phyloP scores from a whole-genome alignment of 1,140 invertebrate genomes.

The Archivesica marissinica region DNA sequence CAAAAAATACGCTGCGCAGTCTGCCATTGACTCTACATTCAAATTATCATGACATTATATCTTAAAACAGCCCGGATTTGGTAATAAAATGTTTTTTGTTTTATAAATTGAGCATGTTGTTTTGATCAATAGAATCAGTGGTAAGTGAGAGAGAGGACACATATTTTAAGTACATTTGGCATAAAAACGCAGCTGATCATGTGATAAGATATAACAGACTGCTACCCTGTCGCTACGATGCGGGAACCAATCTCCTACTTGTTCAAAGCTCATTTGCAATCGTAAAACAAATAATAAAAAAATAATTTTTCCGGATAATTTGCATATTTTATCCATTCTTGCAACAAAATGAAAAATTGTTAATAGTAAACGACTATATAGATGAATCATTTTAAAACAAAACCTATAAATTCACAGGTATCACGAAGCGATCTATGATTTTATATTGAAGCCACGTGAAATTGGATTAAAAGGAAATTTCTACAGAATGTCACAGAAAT shows the following conservation, averaged over 20 bases:
- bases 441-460: no score
- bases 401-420: no score
- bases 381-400: no score
- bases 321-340: slow-evolving; percentile 37
- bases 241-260: slow-evolving; percentile 1
- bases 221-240: neutral
- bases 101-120: slow-evolving; percentile 11
- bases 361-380: no score
- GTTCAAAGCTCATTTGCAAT: neutral
- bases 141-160: slow-evolving; percentile 23
- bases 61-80: slow-evolving; percentile 29
- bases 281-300: neutral
- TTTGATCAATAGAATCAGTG: slow-evolving; percentile 37
- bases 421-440: no score
- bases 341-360: neutral
- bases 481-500: no score
- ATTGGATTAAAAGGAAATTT: no score
- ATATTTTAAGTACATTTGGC: slow-evolving; percentile 29
- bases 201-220: slow-evolving; percentile 3
- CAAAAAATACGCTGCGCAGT: slow-evolving; percentile 2
- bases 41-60: slow-evolving; percentile 28
- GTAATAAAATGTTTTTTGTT: slow-evolving; percentile 47
- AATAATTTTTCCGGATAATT: slow-evolving; percentile 1
- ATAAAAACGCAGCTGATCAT: slow-evolving; percentile 1
- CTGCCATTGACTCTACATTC: neutral